Base-by-base conservation (phyloP, 2,888 invertebrate species). In the Formica aserva region DNA sequence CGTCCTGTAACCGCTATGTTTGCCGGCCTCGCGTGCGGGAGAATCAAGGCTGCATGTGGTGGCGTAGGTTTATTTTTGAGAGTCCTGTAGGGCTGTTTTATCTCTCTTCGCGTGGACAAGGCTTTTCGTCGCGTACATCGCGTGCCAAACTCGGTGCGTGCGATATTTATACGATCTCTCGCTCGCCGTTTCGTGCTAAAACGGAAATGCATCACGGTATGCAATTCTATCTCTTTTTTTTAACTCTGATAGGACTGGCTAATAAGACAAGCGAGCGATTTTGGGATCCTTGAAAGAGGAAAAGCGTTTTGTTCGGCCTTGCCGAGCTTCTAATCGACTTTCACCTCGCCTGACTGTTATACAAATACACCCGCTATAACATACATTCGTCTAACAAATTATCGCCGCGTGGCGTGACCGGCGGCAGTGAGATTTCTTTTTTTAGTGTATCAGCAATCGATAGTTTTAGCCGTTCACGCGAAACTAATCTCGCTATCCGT, bases 21-120 rank as follows among this genome's bases (percentile, higher is more conserved):
- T 85, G 63, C 55, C 63, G 60, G 60, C 65, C 77, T 77, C 69
- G 62, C 81, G 89, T 90, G 90, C 83, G 82, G 87, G 48, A 89
- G 89, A 88, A 90, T 90, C 91, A 90, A 90, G 90, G 90, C 88
- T 90, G 78, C 91, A 85, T 45, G 41, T 87, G 89, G 85, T 83
- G 32, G 85, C 83, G 83, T 85, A 85, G 84, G 90, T 90, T 90
- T 90, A 90, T 90, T 90, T 90, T 86, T 85, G 88, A 87, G 84
- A 65, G 77, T 66, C 78, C 87, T 74, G 82, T 90, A 84, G 45
- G 78, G 69, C 69, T 60, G 45, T 48, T 38, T 71, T 74, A 66
- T 35, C 80, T 52, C n/a, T 52, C 18, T 65, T 82, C 57, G 63
- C 67, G 66, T 77, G 75, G 82, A 66, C 83, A 77, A 80, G 89